These are phyloP conservation scores for Plebejus melissa DNA, from an alignment of 2,888 invertebrate species.

Conservation along the genomic window DNA sequence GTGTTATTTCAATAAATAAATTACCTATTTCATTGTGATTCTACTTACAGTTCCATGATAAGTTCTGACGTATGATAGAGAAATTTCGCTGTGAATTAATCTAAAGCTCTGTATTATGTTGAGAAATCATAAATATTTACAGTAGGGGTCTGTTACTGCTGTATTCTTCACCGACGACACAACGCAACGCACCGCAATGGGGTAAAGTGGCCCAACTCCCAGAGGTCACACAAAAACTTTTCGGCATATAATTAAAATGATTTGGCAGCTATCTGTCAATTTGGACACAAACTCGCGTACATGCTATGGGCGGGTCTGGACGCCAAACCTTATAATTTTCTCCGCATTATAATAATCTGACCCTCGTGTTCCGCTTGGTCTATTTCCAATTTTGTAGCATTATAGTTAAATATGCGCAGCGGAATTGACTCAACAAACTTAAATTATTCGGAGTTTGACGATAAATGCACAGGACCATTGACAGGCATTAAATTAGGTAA, in stretches of 20 bases:
- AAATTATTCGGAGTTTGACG: background rate
- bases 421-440: background rate
- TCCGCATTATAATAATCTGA: background rate
- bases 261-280: slow-evolving; percentile 7
- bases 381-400: background rate
- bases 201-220: background rate
- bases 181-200: background rate
- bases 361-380: slow-evolving; percentile 5
- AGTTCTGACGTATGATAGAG: too few species aligned
- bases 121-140: too few species aligned
- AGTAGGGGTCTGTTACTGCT: too few species aligned
- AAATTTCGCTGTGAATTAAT: too few species aligned
- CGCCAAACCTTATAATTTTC: slow-evolving; percentile 6
- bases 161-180: too few species aligned
- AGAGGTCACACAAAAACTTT: slow-evolving; percentile 11
- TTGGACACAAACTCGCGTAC: background rate
- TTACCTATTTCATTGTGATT: too few species aligned
- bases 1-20: too few species aligned
- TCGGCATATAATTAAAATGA: slow-evolving; percentile 14
- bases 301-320: slow-evolving; percentile 7
- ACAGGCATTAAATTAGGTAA: background rate
- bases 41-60: too few species aligned
- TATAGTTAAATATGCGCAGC: background rate
- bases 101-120: too few species aligned
- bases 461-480: background rate